These are phyloP conservation scores for Drosophila aff. DNA, from an alignment of 1,140 invertebrate genomes.

Conservation along the genomic window DNA sequence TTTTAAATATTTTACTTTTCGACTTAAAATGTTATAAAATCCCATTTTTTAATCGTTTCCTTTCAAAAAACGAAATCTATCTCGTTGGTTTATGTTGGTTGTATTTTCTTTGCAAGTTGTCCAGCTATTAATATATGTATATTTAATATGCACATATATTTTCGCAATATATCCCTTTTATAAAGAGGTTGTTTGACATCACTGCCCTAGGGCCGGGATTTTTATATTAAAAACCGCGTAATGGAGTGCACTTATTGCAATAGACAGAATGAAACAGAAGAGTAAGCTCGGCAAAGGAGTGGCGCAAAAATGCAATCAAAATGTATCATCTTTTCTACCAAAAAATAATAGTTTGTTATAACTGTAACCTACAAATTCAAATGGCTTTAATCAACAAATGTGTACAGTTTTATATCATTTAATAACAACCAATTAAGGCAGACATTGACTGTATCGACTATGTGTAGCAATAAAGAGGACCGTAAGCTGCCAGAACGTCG, in stretches of 20 bases:
- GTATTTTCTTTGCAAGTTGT: too few species aligned
- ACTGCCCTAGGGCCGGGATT: constrained; percentile 12
- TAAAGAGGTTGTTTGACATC: background rate
- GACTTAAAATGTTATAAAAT: too few species aligned
- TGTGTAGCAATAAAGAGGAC: background rate
- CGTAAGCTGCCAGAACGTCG: background rate
- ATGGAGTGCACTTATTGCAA: constrained; percentile 74
- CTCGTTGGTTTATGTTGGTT: too few species aligned
- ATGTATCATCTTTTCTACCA: constrained; percentile 2
- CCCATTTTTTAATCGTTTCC: too few species aligned
- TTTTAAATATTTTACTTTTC: too few species aligned
- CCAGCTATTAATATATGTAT: background rate
- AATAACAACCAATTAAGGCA: background rate
- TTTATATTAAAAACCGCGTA: constrained; percentile 72
- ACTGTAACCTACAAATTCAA: too few species aligned
- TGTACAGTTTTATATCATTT: background rate
- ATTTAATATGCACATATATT: background rate
- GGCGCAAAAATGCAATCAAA: constrained; percentile 62
- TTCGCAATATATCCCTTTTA: background rate
- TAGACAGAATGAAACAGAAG: constrained; percentile 8
- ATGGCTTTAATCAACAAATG: too few species aligned
- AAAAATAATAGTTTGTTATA: background rate
- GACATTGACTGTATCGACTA: background rate
- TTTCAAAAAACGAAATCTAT: too few species aligned
- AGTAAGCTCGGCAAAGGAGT: constrained; percentile 37